Evolutionary conservation across 2,113 vertebrate species (phyloP).

Genomic region (Passer montanus): DNA sequence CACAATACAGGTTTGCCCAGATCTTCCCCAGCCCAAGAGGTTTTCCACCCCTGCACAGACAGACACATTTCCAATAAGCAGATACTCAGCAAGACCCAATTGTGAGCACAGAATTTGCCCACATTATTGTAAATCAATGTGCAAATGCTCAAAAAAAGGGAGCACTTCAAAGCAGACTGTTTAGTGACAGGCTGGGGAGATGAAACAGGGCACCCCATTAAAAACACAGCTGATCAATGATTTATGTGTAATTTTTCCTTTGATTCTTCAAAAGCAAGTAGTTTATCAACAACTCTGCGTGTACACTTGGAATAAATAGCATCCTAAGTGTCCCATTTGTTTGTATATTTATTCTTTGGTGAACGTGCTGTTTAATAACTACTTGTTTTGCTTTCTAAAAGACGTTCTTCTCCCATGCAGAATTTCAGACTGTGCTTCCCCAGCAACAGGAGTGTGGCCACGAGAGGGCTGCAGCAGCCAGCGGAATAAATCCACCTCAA

Average conservation of each 20-base stretch:
- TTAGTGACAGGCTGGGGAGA: not conserved
- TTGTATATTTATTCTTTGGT: not conserved
- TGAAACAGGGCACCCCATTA: not conserved
- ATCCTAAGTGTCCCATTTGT: not conserved
- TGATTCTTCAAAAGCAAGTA: not conserved
- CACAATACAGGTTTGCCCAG: not conserved
- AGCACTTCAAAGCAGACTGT: constrained; percentile 21
- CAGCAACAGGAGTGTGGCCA: not conserved
- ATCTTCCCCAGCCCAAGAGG: not conserved
- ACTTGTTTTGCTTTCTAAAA: not conserved
- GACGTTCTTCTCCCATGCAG: fast-evolving
- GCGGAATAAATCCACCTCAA: not conserved
- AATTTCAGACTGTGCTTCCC: not conserved
- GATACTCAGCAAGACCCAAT: not conserved
- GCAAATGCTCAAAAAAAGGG: not conserved
- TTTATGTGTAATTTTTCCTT: not conserved
- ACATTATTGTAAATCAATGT: not conserved
- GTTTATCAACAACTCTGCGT: not conserved
- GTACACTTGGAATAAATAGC: not conserved
- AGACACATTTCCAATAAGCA: not conserved
- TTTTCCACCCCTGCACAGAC: not conserved
- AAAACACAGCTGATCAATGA: not conserved
- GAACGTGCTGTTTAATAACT: not conserved
- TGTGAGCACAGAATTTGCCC: not conserved
- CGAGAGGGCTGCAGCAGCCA: constrained; percentile 53